Evolutionary conservation across 2,797 vertebrate genomes (phyloP).

Genomic region (Bucorvus abyssinicus): DNA sequence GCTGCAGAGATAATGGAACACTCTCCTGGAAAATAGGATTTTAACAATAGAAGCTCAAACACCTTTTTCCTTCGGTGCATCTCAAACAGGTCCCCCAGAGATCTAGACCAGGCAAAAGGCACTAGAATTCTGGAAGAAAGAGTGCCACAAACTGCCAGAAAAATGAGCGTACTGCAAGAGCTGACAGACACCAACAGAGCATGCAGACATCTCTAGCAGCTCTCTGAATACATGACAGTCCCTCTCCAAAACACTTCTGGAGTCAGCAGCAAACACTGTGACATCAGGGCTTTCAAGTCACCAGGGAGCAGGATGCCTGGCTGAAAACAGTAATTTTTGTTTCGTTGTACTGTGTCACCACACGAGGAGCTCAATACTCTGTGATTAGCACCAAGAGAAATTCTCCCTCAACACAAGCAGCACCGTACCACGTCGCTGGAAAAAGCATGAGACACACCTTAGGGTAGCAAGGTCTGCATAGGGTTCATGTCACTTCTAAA

Average conservation of each 20-base stretch:
- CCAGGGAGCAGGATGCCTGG: neutral
- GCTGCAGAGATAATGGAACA: conserved; percentile 54
- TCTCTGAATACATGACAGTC: neutral
- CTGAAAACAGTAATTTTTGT: neutral
- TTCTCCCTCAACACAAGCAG: neutral
- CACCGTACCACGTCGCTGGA: fast-evolving
- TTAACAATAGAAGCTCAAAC: neutral
- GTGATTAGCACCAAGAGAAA: neutral
- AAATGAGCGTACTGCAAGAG: neutral
- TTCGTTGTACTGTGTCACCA: neutral
- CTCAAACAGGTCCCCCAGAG: neutral
- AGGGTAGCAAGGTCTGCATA: neutral
- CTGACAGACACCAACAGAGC: neutral
- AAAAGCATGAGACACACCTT: neutral
- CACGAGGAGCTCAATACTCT: neutral
- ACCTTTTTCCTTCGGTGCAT: neutral
- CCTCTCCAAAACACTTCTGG: neutral
- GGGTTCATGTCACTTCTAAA: neutral
- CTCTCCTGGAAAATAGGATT: neutral
- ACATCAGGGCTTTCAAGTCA: neutral
- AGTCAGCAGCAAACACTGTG: neutral
- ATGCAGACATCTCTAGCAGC: neutral
- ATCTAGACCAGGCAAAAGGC: neutral
- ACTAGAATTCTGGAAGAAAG: neutral
- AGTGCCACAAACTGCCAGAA: neutral